Percentiles rank a stretch among this genome's conserved stretches.
phyloP scores from a whole-genome alignment of 1,140 invertebrate genomes.

The Macrocentrus cingulum region DNA sequence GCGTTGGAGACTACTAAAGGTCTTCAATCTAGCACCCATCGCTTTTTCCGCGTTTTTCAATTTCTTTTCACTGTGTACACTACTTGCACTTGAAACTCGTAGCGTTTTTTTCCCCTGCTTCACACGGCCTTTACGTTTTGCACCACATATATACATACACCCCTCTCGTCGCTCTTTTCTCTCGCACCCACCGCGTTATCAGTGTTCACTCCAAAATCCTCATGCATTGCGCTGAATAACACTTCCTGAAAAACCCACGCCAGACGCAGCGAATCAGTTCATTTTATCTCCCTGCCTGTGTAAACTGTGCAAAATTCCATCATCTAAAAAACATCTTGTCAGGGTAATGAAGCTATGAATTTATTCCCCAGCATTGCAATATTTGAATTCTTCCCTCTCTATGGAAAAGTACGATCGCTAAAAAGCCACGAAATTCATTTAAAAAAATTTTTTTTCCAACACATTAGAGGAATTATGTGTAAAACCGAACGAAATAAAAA shows the following conservation, averaged over 20 bases:
- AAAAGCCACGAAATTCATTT: neutral
- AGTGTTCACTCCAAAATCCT: neutral
- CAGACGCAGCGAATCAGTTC: neutral
- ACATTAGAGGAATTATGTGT: neutral
- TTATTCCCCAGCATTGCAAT: too few species aligned
- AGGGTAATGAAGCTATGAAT: neutral
- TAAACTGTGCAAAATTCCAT: neutral
- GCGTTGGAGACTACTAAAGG: conserved; percentile 4
- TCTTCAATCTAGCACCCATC: conserved; percentile 13
- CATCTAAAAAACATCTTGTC: neutral
- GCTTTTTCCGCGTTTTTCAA: conserved; percentile 3
- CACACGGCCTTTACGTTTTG: conserved; percentile 1
- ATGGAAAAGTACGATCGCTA: neutral
- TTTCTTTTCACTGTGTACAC: conserved; percentile 5
- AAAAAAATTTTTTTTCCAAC: too few species aligned
- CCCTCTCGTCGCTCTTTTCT: neutral
- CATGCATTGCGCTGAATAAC: conserved; percentile 1
- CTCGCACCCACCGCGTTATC: neutral
- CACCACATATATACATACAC: neutral
- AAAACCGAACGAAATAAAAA: too few species aligned
- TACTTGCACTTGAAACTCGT: conserved; percentile 2
- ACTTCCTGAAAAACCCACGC: neutral
- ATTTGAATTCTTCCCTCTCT: too few species aligned
- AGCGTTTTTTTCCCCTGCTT: conserved; percentile 5
- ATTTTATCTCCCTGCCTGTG: neutral